Percentiles rank a stretch among this genome's conserved stretches.
Evolutionary conservation across 2,113 vertebrate genomes (phyloP).

Genomic region (Spilogale gracilis): DNA sequence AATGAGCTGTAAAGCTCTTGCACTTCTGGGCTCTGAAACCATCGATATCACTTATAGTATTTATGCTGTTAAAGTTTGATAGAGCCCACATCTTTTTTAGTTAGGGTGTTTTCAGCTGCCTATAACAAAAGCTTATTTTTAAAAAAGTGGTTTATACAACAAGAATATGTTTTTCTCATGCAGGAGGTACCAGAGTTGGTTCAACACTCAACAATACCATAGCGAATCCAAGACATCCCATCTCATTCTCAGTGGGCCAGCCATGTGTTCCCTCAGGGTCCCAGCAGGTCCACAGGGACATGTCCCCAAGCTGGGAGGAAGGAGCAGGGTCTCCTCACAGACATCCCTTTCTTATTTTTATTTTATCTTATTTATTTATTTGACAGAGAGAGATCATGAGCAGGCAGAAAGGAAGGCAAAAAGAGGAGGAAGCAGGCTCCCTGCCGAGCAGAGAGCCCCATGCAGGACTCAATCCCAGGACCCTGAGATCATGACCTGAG

Average conservation of each 20-base stretch:
- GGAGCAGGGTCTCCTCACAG: background rate
- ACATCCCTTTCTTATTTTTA: background rate
- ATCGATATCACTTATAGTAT: background rate
- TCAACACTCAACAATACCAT: background rate
- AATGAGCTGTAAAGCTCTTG: background rate
- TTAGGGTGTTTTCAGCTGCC: background rate
- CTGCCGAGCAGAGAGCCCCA: no score
- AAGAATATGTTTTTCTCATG: background rate
- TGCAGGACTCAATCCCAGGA: no score
- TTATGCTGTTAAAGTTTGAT: background rate
- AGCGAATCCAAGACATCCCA: background rate
- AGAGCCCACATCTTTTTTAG: background rate
- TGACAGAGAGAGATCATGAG: no score
- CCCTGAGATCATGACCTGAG: no score
- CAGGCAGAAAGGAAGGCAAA: no score
- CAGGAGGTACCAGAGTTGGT: background rate
- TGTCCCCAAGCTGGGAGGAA: background rate
- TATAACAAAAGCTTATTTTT: background rate
- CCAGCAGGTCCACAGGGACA: background rate
- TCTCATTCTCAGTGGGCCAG: background rate
- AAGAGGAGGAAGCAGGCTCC: no score
- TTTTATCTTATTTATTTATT: no score
- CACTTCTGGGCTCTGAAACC: slow-evolving; percentile 2
- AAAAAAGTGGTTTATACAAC: background rate
- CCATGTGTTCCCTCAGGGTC: background rate